Conservation (phyloP, 2,113 vertebrate species). For the Campylomormyrus numenius region DNA sequence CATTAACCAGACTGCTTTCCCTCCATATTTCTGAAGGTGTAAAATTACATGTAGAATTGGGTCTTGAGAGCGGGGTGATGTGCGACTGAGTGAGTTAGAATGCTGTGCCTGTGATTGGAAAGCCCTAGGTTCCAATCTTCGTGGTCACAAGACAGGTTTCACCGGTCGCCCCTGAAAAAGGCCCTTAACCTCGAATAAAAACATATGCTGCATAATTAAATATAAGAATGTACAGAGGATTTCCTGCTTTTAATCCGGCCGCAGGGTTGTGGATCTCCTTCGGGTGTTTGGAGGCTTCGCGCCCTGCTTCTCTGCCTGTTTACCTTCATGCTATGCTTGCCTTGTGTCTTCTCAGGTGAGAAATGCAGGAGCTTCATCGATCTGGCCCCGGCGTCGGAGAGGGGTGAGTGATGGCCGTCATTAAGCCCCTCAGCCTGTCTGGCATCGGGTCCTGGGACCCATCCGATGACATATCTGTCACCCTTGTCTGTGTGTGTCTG, state of each 20-base stretch:
- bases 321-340: conserved; percentile 16
- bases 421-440: conserved; percentile 17
- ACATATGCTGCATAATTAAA: not conserved
- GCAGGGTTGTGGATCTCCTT: not conserved
- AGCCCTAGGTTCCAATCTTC: not conserved
- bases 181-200: not conserved
- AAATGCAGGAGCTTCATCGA: conserved; percentile 97
- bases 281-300: not conserved
- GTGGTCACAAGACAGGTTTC: not conserved
- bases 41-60: not conserved
- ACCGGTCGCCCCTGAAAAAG: not conserved
- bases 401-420: conserved; percentile 75
- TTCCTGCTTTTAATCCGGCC: not conserved
- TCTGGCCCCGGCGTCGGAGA: conserved; percentile 91
- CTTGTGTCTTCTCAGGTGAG: conserved; percentile 74
- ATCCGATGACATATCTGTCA: not conserved
- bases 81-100: not conserved
- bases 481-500: not conserved
- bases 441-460: not conserved
- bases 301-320: not conserved
- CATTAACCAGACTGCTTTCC: not conserved
- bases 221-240: not conserved
- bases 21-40: not conserved
- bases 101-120: not conserved
- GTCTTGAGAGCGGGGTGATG: not conserved